Evolutionary conservation across 2,888 invertebrate species (phyloP), one percentile per base, ranked within the genome.

Genomic region (Andrena dorsata): DNA sequence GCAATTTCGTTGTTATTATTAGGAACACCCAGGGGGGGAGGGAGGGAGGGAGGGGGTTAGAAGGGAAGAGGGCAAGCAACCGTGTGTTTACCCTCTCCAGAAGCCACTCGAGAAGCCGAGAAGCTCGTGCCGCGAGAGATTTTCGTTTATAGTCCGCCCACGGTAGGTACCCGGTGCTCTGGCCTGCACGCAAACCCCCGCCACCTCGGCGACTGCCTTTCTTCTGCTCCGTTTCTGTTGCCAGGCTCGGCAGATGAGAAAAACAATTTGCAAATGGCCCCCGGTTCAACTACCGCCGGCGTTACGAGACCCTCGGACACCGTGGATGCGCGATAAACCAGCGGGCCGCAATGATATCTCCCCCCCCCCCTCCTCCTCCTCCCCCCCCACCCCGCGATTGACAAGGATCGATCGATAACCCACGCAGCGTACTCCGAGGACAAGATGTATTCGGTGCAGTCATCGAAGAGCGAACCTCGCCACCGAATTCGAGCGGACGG

Each of bases 401-500:
- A 41, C 41, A 41, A 41, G 41, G 41, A 41, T 13, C 10, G 41
- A 20, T 56, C 20, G 23, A 8, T 56, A 23, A 23, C 23, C 56
- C 8, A 10, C 8, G 56, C 20, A 23, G 0, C 56, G 56, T 8
- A 13, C 20, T 4, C 23, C 10, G 23, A 56, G 56, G 23, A 49
- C 30, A 32, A 26, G 4, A n/a, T 5, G 6, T 7, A 20, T 23
- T 23, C 47, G 51, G n/a, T 51, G 47, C 41, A 23, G 28, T 75
- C 63, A 26, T 66, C 82, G 63, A 10, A 26, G 64, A 70, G 58
- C 86, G 71, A 68, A 84, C 66, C 81, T 84, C 83, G 90, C 91
- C 90, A 91, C 90, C 86, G 90, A 90, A 91, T 90, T 89, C 89
- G 90, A 90, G 86, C 88, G 86, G 41, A 41, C 41, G 41, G 41